Evolutionary conservation across 92 coral and sea anemone species (phyloP), one percentile per base, ranked within the genome.

Genomic region (Bergia sp.): DNA sequence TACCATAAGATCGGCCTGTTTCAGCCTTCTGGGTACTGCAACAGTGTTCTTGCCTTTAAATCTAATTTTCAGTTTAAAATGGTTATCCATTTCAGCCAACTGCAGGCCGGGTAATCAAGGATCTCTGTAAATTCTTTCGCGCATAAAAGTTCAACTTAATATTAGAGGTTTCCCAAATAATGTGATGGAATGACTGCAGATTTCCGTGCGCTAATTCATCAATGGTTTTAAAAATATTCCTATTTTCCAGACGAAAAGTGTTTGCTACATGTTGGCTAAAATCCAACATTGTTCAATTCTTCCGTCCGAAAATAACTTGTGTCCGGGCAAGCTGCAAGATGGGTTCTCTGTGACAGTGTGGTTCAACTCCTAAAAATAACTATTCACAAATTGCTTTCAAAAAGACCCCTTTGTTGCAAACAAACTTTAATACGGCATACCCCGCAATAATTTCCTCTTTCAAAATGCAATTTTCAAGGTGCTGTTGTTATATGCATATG

Each of bases 231-330:
- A 20, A 16, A 74, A 0, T 13, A 10, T 74, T 40, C 10, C 18
- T 37, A 10, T 74, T 39, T 74, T 16, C 13, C 1, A 37, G 13
- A 38, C 1, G 41, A 38, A 38, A 8, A 74, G 21, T 37, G 23
- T 12, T 42, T 18, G 15, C 20, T 15, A 76, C 53, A 76, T 8
- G 50, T 42, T 15, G 80, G 80, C 80, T 76, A 36, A 38, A 6
- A 47, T 79, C 79, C 87, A 71, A 6, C 79, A 69, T 84, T 84
- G 87, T 84, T 12, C 11, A 41, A 7, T 71, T 65, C 42, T 71
- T 84, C 87, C 87, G 65, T 69, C 39, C 36, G 11, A 69, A n/a
- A 47, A 20, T 18, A 6, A 18, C 11, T 72, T 67, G 2, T 47
- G 87, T 84, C 87, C 47, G 64, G 79, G 79, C 87, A 84, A 10